Base-by-base conservation (phyloP, 2,113 vertebrate species). In the Salvelinus fontinalis region DNA sequence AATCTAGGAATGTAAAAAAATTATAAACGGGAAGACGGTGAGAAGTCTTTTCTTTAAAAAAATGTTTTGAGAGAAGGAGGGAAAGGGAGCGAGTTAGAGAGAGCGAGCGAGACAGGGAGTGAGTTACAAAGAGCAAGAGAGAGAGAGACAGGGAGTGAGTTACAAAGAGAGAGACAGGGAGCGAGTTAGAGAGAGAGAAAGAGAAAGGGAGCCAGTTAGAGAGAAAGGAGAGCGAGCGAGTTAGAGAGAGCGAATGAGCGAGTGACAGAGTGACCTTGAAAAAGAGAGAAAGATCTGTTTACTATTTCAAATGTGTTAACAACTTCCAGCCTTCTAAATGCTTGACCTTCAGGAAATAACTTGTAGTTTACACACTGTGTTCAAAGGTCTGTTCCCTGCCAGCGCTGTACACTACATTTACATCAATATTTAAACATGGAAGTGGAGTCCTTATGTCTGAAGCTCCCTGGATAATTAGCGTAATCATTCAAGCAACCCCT, bases 301-400 rank as follows among this genome's bases (percentile, higher is more conserved):
- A 78, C 81, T 74, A 83, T 85, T 85, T 77, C 65, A 68, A 73
- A 79, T 59, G 75, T 66, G 62, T 80, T 79, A 80, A 85, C 81
- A 78, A 78, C 84, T 81, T 76, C 81, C 79, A 85, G 84, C 22
- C 71, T 24, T 62, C 67, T 74, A 76, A 73, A 65, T 8, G 27
- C 22, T 67, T 81, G 81, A 81, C 79, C 84, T 73, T 74, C 3
- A 49, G 77, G 79, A 75, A 83, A 75, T 54, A 79, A 71, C 81
- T 66, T 59, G 16, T 68, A 12, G 81, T 54, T 80, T 81, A 60
- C 78, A 80, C 57, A 57, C 73, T 24, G 69, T 64, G 71, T 81
- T 79, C 74, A 84, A 79, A 81, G 74, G 67, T 73, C 26, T 44
- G 29, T n/a, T 51, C 70, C 48, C 49, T 18, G 70, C 70, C 67